A percentile compares a stretch with the other conserved stretches of the same genome.
Evolutionary conservation across 2,888 invertebrate species (phyloP).

Genomic region (Campaea margaritaria): DNA sequence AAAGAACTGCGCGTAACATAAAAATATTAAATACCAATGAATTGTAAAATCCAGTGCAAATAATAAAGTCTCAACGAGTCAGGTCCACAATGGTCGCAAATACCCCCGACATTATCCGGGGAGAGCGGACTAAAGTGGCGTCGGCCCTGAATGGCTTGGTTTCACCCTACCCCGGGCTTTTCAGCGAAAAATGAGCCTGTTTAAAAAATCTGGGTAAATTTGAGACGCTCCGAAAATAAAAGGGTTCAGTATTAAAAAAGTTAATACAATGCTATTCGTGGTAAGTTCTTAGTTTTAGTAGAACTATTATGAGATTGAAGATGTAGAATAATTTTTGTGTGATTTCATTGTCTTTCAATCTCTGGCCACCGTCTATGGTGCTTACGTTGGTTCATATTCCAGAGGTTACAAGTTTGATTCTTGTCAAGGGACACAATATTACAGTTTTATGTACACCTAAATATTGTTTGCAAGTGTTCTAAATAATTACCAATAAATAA

Average conservation of each 20-base stretch:
- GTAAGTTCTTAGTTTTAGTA: too few relatives aligned
- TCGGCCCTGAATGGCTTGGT: constrained; percentile 27
- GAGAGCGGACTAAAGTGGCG: constrained; percentile 13
- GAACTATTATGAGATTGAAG: too few relatives aligned
- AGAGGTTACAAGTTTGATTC: too few relatives aligned
- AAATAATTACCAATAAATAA: too few relatives aligned
- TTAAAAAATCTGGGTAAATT: constrained; percentile 15
- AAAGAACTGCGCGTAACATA: neutral
- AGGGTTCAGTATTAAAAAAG: constrained; percentile 8
- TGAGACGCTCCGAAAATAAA: neutral
- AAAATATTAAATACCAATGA: neutral
- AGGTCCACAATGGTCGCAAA: constrained; percentile 9
- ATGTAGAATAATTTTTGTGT: too few relatives aligned
- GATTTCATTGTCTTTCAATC: too few relatives aligned
- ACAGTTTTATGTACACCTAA: too few relatives aligned
- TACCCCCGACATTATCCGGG: constrained; percentile 13
- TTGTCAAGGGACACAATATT: too few relatives aligned
- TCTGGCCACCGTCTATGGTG: too few relatives aligned
- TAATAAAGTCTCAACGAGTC: constrained; percentile 3
- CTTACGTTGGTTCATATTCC: too few relatives aligned
- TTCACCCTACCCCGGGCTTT: constrained; percentile 30
- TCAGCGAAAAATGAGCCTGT: constrained; percentile 36
- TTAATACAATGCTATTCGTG: neutral
- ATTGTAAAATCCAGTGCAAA: constrained; percentile 14
- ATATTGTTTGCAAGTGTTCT: too few relatives aligned